A percentile compares a stretch with the other conserved stretches of the same genome.
phyloP scores from a whole-genome alignment of 2,888 invertebrate genomes.

The Athripsodes cinereus region DNA sequence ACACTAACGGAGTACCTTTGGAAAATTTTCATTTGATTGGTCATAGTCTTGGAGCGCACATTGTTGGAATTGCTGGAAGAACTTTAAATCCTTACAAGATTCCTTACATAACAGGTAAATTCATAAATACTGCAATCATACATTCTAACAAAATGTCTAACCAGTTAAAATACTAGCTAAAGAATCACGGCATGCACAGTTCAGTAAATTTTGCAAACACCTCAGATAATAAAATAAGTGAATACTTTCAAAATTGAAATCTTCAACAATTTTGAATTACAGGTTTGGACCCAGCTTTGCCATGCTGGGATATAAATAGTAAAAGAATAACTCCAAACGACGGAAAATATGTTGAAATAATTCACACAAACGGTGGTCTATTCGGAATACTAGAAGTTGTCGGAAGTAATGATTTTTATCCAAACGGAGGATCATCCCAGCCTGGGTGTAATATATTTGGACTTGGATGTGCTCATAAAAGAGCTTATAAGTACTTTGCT shows the following conservation, averaged over 20 bases:
- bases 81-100: not conserved
- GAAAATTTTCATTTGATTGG: slow-evolving; percentile 14
- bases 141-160: too few relatives aligned
- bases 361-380: slow-evolving; percentile 31
- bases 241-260: too few relatives aligned
- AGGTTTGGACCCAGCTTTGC: slow-evolving; percentile 22
- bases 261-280: too few relatives aligned
- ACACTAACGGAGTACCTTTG: slow-evolving; percentile 5
- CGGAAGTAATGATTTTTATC: slow-evolving; percentile 24
- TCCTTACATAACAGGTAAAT: slow-evolving; percentile 12
- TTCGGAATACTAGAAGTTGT: slow-evolving; percentile 28
- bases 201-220: too few relatives aligned
- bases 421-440: slow-evolving; percentile 20
- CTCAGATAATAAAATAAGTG: too few relatives aligned
- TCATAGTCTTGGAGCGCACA: slow-evolving; percentile 16
- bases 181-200: too few relatives aligned
- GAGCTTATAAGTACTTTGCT: slow-evolving; percentile 37
- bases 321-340: slow-evolving; percentile 18
- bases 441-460: slow-evolving; percentile 19
- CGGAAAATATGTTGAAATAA: slow-evolving; percentile 20
- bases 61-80: slow-evolving; percentile 6
- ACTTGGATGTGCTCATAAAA: slow-evolving; percentile 18
- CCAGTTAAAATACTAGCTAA: too few relatives aligned
- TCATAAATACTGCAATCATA: too few relatives aligned
- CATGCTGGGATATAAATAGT: slow-evolving; percentile 19